These are phyloP conservation scores for Sturmia bella DNA, from an alignment of 2,888 invertebrate species.

Conservation along the genomic window DNA sequence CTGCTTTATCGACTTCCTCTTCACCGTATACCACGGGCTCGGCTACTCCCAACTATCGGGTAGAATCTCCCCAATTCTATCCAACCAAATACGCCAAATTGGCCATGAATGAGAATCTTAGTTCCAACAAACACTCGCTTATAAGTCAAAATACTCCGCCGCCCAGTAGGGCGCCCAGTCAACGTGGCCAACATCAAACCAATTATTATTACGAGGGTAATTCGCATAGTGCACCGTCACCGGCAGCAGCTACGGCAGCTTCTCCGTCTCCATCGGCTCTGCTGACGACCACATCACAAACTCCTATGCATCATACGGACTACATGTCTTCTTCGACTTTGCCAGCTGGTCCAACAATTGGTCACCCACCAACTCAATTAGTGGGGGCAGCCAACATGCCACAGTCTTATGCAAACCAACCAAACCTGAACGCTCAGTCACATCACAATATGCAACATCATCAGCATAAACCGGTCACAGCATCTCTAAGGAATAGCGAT, in stretches of 20 bases:
- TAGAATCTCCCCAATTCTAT: conserved; percentile 71
- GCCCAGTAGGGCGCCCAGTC: conserved; percentile 64
- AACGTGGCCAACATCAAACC: conserved; percentile 59
- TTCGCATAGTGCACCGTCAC: conserved; percentile 72
- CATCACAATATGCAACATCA: conserved; percentile 60
- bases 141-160: conserved; percentile 72
- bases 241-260: conserved; percentile 75
- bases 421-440: conserved; percentile 42
- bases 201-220: conserved; percentile 70
- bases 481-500: conserved; percentile 52
- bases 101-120: conserved; percentile 64
- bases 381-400: conserved; percentile 43
- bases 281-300: conserved; percentile 67
- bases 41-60: conserved; percentile 62
- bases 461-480: conserved; percentile 37
- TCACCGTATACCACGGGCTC: conserved; percentile 70
- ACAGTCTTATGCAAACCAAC: conserved; percentile 57
- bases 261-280: conserved; percentile 74
- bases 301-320: conserved; percentile 66
- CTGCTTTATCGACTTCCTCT: conserved; percentile 64
- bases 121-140: conserved; percentile 50
- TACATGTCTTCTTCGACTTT: conserved; percentile 53
- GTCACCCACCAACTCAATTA: conserved; percentile 44
- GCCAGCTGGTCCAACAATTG: conserved; percentile 19
- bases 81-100: conserved; percentile 76